phyloP scores from a whole-genome alignment of 2,113 vertebrate species.

The Gymnorhina tibicen region DNA sequence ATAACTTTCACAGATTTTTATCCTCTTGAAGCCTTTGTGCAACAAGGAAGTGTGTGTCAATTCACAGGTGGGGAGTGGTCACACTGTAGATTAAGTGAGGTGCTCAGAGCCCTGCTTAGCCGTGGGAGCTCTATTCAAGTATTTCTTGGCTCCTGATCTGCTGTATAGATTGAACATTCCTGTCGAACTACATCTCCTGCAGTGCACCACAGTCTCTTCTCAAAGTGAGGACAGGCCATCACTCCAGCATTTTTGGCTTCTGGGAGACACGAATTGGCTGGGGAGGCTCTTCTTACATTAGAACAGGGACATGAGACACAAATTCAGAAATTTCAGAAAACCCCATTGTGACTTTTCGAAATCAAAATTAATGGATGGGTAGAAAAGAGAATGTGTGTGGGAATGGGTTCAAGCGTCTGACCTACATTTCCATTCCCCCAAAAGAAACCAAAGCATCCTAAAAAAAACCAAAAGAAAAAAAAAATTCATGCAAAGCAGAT shows the following conservation, averaged over 20 bases:
- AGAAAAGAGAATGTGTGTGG: not conserved
- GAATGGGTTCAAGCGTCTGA: not conserved
- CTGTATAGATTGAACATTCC: conserved; percentile 43
- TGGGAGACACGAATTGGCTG: not conserved
- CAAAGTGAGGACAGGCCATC: not conserved
- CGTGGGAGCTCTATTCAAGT: conserved; percentile 41
- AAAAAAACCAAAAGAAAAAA: not conserved
- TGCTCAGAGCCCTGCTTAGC: conserved; percentile 22
- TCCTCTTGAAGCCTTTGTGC: conserved; percentile 47
- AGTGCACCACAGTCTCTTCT: not conserved
- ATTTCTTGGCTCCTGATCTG: conserved; percentile 55
- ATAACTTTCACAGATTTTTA: conserved; percentile 64
- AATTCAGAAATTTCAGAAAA: not conserved
- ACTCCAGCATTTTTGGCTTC: not conserved
- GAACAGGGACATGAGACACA: not conserved
- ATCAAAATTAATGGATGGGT: not conserved
- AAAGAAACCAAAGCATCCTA: not conserved
- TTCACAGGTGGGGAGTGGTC: conserved; percentile 47
- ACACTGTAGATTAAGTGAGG: conserved; percentile 15
- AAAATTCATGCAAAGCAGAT: not conserved
- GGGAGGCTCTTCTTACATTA: not conserved
- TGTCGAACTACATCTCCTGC: conserved; percentile 33
- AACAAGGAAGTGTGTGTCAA: conserved; percentile 48
- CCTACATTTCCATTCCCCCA: not conserved
- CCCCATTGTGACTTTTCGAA: not conserved